Evolutionary conservation across 1,140 invertebrate genomes (phyloP).

Genomic region (Tachypleus tridentatus): DNA sequence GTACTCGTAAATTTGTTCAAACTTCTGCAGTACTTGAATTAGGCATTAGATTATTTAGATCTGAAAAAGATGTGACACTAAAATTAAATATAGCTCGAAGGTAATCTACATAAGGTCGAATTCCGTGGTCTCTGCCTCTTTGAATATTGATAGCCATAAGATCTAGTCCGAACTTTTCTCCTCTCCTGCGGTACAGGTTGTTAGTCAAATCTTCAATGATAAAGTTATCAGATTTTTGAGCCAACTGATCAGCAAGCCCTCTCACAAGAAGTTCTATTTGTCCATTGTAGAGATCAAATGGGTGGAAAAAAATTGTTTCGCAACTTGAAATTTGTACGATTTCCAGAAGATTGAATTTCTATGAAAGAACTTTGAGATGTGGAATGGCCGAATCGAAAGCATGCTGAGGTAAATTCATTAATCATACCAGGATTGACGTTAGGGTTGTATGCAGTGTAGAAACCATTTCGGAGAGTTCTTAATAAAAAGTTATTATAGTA

Average conservation of each 20-base stretch:
- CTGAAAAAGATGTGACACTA: constrained; percentile 18
- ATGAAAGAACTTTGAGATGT: constrained; percentile 35
- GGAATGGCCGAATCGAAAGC: constrained; percentile 21
- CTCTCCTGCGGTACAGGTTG: constrained; percentile 20
- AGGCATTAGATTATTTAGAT: constrained; percentile 17
- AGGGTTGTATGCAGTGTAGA: constrained; percentile 18
- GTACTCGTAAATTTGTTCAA: constrained; percentile 19
- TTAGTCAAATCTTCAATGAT: constrained; percentile 24
- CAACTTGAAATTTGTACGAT: constrained; percentile 18
- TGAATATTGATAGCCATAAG: constrained; percentile 36
- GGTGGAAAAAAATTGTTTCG: constrained; percentile 23
- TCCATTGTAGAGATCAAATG: constrained; percentile 23
- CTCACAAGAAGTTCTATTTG: constrained; percentile 40
- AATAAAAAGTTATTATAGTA: constrained; percentile 24
- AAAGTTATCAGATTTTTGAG: constrained; percentile 28
- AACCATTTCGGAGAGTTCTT: constrained; percentile 13
- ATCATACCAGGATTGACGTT: constrained; percentile 28
- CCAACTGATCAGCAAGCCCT: constrained; percentile 49
- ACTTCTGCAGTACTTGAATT: constrained; percentile 8
- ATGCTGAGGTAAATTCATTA: constrained; percentile 26
- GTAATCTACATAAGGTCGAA: constrained; percentile 30
- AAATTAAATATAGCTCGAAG: constrained; percentile 20
- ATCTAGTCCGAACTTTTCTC: constrained; percentile 28
- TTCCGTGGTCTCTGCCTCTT: constrained; percentile 33
- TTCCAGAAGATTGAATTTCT: constrained; percentile 11